Conservation (phyloP, 2,888 invertebrate species). For the Lomographa bimaculata region DNA sequence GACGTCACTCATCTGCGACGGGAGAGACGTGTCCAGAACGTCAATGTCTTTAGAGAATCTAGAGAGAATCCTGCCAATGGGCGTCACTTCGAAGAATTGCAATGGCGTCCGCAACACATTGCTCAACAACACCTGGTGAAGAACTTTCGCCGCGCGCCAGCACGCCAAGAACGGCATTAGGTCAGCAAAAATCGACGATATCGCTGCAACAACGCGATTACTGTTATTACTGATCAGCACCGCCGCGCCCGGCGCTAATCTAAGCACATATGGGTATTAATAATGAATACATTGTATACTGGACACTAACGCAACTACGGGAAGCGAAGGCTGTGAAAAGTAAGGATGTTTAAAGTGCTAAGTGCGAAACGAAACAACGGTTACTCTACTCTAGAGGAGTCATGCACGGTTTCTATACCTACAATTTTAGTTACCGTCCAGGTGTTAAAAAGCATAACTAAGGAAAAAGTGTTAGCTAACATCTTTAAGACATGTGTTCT, state of each 20-base stretch:
- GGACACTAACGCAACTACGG: conserved; percentile 15
- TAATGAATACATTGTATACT: conserved; percentile 76
- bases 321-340: conserved; percentile 14
- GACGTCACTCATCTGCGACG: conserved; percentile 86
- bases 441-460: conserved; percentile 16
- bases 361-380: conserved; percentile 17
- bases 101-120: conserved; percentile 87
- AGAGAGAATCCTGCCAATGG: conserved; percentile 88
- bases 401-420: conserved; percentile 26
- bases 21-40: conserved; percentile 87
- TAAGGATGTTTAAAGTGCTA: conserved; percentile 19
- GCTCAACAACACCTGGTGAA: conserved; percentile 84
- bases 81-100: conserved; percentile 91
- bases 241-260: conserved; percentile 7
- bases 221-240: conserved; percentile 32
- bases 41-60: conserved; percentile 91
- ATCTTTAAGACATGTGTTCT: conserved; percentile 6
- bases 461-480: conserved; percentile 6
- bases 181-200: conserved; percentile 86
- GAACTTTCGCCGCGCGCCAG: conserved; percentile 86
- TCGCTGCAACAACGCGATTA: conserved; percentile 85
- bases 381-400: conserved; percentile 23
- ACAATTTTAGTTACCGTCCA: conserved; percentile 1
- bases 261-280: conserved; percentile 33
- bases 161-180: conserved; percentile 87